These are phyloP conservation scores for Pristionchus exspectatus DNA, from an alignment of 2,888 invertebrate species.

Conservation along the genomic window DNA sequence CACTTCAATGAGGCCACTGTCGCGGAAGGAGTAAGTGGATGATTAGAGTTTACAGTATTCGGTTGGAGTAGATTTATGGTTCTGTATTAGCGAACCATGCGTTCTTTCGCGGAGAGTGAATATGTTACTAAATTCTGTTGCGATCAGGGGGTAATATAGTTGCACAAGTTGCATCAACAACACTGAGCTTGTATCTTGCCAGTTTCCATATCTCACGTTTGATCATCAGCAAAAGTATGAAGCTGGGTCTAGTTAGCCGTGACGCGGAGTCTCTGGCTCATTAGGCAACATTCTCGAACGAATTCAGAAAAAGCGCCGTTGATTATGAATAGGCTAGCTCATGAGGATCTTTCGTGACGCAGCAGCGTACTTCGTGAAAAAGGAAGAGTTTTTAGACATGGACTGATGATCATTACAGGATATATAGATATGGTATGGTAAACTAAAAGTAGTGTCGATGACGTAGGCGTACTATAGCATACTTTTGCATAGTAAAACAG, in stretches of 20 bases:
- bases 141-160: neutral
- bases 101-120: neutral
- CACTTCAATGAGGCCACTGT: slow-evolving; percentile 96
- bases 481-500: no score
- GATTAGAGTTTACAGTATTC: neutral
- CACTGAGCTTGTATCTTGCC: neutral
- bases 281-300: neutral
- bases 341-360: neutral
- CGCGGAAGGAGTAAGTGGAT: slow-evolving; percentile 88
- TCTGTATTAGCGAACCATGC: no score
- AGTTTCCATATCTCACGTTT: neutral
- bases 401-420: neutral
- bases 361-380: neutral
- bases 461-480: no score
- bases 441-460: no score
- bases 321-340: slow-evolving; percentile 16
- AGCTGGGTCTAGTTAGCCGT: neutral
- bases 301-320: neutral
- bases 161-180: neutral
- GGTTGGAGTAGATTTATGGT: no score
- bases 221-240: neutral
- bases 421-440: neutral
- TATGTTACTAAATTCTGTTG: neutral
- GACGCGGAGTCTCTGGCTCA: neutral
- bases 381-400: neutral